These are phyloP conservation scores for Micoletzkya japonica DNA, from an alignment of 2,888 invertebrate species.

Conservation along the genomic window DNA sequence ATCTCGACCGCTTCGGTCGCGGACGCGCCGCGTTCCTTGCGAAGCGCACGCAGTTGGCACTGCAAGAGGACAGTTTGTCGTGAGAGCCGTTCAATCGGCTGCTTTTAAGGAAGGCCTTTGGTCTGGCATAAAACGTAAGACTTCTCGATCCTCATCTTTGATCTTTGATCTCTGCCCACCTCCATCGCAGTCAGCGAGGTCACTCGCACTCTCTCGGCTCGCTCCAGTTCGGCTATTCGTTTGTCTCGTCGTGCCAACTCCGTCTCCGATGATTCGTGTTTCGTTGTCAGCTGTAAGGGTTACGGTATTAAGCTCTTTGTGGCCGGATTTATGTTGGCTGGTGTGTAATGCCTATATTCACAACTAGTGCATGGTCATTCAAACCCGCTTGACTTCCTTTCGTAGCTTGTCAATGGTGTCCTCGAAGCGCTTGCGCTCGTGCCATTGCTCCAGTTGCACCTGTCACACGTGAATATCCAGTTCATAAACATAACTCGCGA, in stretches of 20 bases:
- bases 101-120: neutral
- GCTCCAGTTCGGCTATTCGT: conserved; percentile 20
- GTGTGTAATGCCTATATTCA: neutral
- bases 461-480: neutral
- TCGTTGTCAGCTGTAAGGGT: neutral
- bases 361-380: neutral
- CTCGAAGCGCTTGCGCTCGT: conserved; percentile 23
- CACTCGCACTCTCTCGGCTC: neutral
- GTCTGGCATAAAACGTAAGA: neutral
- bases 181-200: conserved; percentile 7
- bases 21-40: conserved; percentile 3
- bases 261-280: neutral
- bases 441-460: conserved; percentile 25
- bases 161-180: neutral
- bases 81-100: no score
- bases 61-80: no score
- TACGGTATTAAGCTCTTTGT: neutral
- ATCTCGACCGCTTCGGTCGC: conserved; percentile 1
- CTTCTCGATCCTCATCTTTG: neutral
- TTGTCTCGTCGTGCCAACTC: conserved; percentile 10
- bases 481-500: neutral
- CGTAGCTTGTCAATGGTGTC: conserved; percentile 17
- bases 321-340: neutral
- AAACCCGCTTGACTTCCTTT: conserved; percentile 20
- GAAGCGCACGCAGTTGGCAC: conserved; percentile 15